Percentiles rank a stretch among this genome's conserved stretches.
These are phyloP conservation scores for Platysteira castanea DNA, from an alignment of 2,113 vertebrate species.

Conservation along the genomic window DNA sequence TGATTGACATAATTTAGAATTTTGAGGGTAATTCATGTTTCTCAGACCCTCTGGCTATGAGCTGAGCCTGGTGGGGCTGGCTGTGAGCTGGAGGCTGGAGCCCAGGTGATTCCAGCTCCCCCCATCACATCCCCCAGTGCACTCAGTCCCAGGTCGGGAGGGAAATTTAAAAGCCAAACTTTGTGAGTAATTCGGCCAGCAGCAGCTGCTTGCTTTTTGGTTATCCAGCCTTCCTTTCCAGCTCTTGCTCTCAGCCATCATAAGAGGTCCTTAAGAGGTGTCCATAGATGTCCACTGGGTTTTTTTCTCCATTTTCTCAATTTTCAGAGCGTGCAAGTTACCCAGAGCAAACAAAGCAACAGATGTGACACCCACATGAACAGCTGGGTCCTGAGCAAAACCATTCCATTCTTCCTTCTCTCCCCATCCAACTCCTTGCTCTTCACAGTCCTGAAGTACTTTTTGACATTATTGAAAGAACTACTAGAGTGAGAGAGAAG, in stretches of 20 bases:
- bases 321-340: fast-evolving
- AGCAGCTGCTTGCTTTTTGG: background rate
- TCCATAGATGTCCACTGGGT: fast-evolving
- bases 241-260: background rate
- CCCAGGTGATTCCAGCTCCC: background rate
- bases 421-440: background rate
- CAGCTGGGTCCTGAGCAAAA: background rate
- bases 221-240: background rate
- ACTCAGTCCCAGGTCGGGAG: fast-evolving
- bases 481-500: background rate
- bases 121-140: background rate
- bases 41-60: background rate
- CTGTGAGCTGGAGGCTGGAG: background rate
- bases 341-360: background rate
- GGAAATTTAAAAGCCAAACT: background rate
- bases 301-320: background rate
- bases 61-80: background rate
- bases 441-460: background rate
- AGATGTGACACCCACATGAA: background rate
- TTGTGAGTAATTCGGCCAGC: background rate
- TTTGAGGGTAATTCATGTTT: background rate
- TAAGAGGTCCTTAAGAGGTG: background rate
- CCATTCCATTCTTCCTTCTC: background rate
- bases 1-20: background rate
- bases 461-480: background rate